Base-by-base conservation (phyloP, 1,140 invertebrate species). In the Megathymus violae region DNA sequence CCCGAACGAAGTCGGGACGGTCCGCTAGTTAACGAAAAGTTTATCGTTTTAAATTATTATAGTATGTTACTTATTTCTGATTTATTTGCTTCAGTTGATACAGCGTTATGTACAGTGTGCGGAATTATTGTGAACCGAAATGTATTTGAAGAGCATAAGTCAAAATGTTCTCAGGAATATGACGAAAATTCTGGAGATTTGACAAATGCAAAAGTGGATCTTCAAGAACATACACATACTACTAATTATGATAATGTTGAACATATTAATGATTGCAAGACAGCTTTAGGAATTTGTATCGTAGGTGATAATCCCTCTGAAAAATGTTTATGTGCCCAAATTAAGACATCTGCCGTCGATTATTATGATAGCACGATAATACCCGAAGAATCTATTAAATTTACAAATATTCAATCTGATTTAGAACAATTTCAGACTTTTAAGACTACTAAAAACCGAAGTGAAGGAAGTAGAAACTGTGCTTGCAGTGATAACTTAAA, bases 321-420 rank as follows among this genome's bases (percentile, higher is more conserved):
- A 16, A 74, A 67, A 13, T 83, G 80, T 67, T 62, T 83, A n/a
- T 77, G 81, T 70, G 74, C 64, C 46, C 74, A 87, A 76, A 83
- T 85, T 11, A 62, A 71, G 41, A 44, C 43, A 22, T 50, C 72
- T 64, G 50, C 51, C 46, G 51, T 59, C 1, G 62, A 74, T 52
- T 61, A 70, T 43, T 73, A 74, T 40, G 67, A 79, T 52, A 56
- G 62, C 17, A 52, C 40, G 1, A 50, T 62, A 25, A 52, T 63
- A 19, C 15, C 62, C 34, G 58, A 71, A 41, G 41, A 65, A 56
- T 69, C 67, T 64, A 43, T 17, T 50, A 51, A 72, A 36, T 17
- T 54, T 6, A 40, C 11, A 41, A 60, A 46, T n/a, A 41, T 17
- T 17, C 3, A 64, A 19, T 41, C 10, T 47, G 60, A 60, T 36